Evolutionary conservation across 2,888 invertebrate genomes (phyloP).

Genomic region (Coecobrya sp.): DNA sequence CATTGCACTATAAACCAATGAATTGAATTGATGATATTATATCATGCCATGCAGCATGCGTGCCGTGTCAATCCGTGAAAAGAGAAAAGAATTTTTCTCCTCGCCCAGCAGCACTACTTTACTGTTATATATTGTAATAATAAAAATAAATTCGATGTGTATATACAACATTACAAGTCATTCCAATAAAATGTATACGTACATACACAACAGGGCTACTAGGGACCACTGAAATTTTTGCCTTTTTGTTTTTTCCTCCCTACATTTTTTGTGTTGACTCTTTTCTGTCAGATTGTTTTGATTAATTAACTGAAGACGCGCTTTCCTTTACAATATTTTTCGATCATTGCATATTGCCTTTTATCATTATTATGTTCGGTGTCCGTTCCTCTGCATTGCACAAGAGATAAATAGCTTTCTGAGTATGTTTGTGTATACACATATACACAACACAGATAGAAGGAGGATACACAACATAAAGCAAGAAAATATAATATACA

Average conservation of each 20-base stretch:
- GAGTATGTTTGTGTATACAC: background rate
- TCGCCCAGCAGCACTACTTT: background rate
- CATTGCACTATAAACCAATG: background rate
- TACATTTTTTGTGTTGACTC: conserved; percentile 41
- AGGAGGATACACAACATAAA: background rate
- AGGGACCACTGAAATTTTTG: conserved; percentile 27
- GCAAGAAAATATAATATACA: background rate
- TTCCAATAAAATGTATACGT: too few relatives aligned
- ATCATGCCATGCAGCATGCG: conserved; percentile 45
- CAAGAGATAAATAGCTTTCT: background rate
- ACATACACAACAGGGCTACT: background rate
- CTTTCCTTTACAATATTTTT: background rate
- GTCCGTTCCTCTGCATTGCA: background rate
- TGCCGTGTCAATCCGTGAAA: conserved; percentile 13
- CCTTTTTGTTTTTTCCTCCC: background rate
- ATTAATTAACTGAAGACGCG: conserved; percentile 56
- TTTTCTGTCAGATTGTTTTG: conserved; percentile 66
- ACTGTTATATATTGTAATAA: background rate
- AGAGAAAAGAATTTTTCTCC: background rate
- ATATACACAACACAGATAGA: background rate
- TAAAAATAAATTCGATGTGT: background rate
- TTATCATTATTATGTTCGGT: background rate
- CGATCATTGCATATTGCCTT: conserved; percentile 19
- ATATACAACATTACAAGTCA: background rate
- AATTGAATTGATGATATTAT: conserved; percentile 46